Base-by-base conservation (phyloP, 2,888 invertebrate genomes). In the Dugesia japonica region DNA sequence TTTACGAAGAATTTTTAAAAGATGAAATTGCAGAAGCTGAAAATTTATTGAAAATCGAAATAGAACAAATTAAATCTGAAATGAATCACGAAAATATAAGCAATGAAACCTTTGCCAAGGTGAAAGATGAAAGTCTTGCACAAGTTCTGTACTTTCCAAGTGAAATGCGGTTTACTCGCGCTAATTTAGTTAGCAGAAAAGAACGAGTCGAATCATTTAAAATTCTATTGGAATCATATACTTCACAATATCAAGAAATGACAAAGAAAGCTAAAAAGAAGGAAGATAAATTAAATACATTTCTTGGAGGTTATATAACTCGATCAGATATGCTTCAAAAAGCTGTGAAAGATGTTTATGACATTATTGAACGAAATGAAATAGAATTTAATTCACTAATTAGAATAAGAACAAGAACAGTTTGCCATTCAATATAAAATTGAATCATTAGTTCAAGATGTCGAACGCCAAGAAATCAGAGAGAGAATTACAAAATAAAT, bases 61-160 rank as follows among this genome's bases (percentile, higher is more conserved):
- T 94, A 91, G 89, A 89, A 27, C 87, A 89, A 0, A 94, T 97
- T 0, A 91, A 91, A 82, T 88, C 89, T 77, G 94, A 93, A 71
- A 97, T 97, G 95, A 90, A 89, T 0, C 95, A 97, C 82, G 94
- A 94, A 0, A 94, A 95, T 42, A 87, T 97, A 72, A 90, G 92
- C 0, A 85, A 91, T 72, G 94, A 95, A 80, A 90, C 92, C 0
- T 94, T 93, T 83, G 80, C 80, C 33, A 92, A 94, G 86, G 94
- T 94, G 71, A 97, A 95, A 95, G 92, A 94, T 83, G 94, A 97
- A 86, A 95, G 95, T 85, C 87, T 93, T 74, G 89, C 91, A 0
- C 92, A 94, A 87, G 89, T 91, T 4, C 87, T 97, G 28, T 97
- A 91, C 84, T 86, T 97, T 78, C 94, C 95, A 0, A 90, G 90